A percentile compares a stretch with the other conserved stretches of the same genome.
Conservation (phyloP, 2,888 invertebrate species). For the Rhimphoctona megacephalus region DNA sequence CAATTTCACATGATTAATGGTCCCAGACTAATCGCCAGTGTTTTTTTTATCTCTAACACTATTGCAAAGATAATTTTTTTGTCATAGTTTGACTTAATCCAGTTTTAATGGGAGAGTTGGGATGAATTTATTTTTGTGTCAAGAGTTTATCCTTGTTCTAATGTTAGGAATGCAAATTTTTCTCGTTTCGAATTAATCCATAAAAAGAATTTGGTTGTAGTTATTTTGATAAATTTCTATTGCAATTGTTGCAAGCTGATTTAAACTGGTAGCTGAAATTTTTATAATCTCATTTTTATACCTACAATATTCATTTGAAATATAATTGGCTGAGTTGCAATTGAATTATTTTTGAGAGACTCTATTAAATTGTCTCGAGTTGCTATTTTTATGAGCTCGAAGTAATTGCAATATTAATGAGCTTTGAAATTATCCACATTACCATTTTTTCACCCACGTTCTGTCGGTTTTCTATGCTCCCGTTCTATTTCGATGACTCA, state of each 20-base stretch:
- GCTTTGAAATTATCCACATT: slow-evolving; percentile 22
- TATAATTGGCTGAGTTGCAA: not conserved
- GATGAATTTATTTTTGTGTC: not conserved
- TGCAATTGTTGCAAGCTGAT: not conserved
- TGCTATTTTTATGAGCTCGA: slow-evolving; percentile 9
- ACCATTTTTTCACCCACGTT: slow-evolving; percentile 14
- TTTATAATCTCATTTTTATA: not conserved
- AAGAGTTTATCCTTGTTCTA: not conserved
- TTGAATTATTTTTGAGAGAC: not conserved
- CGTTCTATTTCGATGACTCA: slow-evolving; percentile 60
- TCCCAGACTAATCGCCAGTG: slow-evolving; percentile 44
- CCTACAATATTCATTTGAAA: not conserved
- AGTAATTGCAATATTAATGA: slow-evolving; percentile 31
- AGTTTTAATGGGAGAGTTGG: not conserved
- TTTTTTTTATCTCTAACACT: slow-evolving; percentile 52
- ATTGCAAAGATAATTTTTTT: not conserved
- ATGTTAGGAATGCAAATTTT: not conserved
- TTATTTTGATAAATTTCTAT: not conserved
- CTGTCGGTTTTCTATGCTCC: slow-evolving; percentile 35
- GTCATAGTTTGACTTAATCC: not conserved
- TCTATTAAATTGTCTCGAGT: not conserved
- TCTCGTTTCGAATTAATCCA: not conserved
- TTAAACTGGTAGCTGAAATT: not conserved
- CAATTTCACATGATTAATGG: slow-evolving; percentile 22
- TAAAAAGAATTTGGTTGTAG: not conserved